Conservation (phyloP, 2,888 invertebrate genomes). For the Noctua comes region DNA sequence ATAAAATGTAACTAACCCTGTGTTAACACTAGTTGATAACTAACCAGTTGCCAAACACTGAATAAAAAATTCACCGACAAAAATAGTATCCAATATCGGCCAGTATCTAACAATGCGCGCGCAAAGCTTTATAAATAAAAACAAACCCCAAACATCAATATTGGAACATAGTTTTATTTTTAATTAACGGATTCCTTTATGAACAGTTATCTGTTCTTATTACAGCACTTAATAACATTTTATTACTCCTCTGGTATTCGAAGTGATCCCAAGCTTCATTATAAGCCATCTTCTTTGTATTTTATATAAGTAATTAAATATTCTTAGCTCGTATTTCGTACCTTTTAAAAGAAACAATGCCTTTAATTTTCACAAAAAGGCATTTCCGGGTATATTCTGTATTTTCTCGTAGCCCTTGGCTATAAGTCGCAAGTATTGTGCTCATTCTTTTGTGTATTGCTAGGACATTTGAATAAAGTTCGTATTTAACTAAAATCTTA, state of each 20-base stretch:
- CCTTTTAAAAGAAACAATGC: conserved; percentile 56
- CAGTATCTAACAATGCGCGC: conserved; percentile 8
- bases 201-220: conserved; percentile 32
- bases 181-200: conserved; percentile 36
- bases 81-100: not conserved
- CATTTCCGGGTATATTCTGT: conserved; percentile 33
- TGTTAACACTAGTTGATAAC: not conserved
- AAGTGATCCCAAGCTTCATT: conserved; percentile 43
- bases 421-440: conserved; percentile 23
- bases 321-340: conserved; percentile 43
- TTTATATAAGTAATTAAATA: conserved; percentile 52
- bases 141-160: conserved; percentile 9
- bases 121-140: conserved; percentile 16
- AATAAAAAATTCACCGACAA: not conserved
- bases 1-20: not conserved
- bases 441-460: conserved; percentile 18
- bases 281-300: conserved; percentile 56
- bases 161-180: conserved; percentile 33
- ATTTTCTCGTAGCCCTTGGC: conserved; percentile 31
- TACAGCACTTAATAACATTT: conserved; percentile 45
- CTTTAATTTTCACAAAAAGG: conserved; percentile 42
- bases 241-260: conserved; percentile 40
- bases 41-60: not conserved
- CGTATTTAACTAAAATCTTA: not conserved
- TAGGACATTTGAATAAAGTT: not conserved